Base-by-base conservation (phyloP, 1,140 invertebrate genomes). In the Aradophagus sp. region DNA sequence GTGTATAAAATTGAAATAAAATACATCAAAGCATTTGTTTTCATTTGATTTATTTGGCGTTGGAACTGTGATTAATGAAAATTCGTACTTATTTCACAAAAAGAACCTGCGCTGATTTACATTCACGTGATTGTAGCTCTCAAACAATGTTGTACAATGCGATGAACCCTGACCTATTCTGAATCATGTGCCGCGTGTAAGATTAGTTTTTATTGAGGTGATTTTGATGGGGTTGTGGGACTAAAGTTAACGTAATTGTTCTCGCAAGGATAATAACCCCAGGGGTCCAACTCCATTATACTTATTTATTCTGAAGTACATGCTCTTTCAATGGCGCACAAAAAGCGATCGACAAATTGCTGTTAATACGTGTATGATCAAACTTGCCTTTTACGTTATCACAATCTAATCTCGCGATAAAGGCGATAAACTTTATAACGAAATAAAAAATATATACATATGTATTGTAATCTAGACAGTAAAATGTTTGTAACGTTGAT, bases 141-240 rank as follows among this genome's bases (percentile, higher is more conserved):
- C n/a, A 52, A 67, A 56, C 38, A 38, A 52, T 47, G 62, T 50
- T 62, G 42, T 47, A 17, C 35, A 27, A 29, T 17, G 59, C 65
- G 58, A 65, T 62, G 48, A 56, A 62, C 56, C 56, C 56, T 75
- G 61, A 66, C 55, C 65, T 66, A 67, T 67, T 48, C 50, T 12
- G 62, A 74, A 66, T 68, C 69, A 71, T 68, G 63, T 67, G 53
- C 59, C 11, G 29, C 34, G 48, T 72, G 75, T 76, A 70, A 78
- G 76, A 78, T 78, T 78, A 78, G 74, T 76, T 76, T 78, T 78
- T 63, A 75, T 73, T 75, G 67, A 73, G 67, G 69, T 76, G 76
- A 76, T 69, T 73, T 67, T 62, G 48, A 65, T 69, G 65, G 71
- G 71, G 71, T 50, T 73, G 63, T 66, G 65, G 27, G 38, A 41